Base-by-base conservation (phyloP, 2,113 vertebrate species). In the Poicephalus meyeri region DNA sequence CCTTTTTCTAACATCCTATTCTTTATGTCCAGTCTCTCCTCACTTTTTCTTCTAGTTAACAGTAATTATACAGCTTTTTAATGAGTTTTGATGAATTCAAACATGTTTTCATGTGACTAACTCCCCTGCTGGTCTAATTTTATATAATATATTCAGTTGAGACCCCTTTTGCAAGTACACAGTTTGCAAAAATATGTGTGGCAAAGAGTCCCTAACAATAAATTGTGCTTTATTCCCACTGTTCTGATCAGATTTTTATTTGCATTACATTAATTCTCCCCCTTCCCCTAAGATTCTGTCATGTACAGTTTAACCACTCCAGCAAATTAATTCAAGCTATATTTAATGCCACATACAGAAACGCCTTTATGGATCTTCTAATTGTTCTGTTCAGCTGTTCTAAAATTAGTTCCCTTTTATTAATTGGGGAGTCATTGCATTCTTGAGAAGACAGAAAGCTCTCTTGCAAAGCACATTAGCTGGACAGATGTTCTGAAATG, bases 401-500 rank as follows among this genome's bases (percentile, higher is more conserved):
- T 89, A 91, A 90, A 93, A 94, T 91, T 77, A 86, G 91, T 66
- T 96, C 37, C 23, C 28, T 85, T 87, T 85, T 95, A 95, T 95
- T 97, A 96, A 86, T 33, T 83, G 82, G 46, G 79, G 42, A 93
- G 58, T 76, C 79, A 31, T 17, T 70, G 81, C n/a, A 29, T 95
- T 83, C 50, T 82, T 56, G 74, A 79, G 78, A 63, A 94, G 93
- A 65, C 15, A 64, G 93, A 93, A 91, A 79, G 37, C 66, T 86
- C 55, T 78, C 64, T 56, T 82, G 37, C 53, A 96, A 83, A 63
- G 71, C 29, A 53, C 53, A 86, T 91, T 86, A 93, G 33, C 58
- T 47, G 85, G 94, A 65, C 91, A 94, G 94, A 94, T 95, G 85
- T 89, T 96, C 79, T 86, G 71, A 94, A 94, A 93, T 73, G 28